Base-by-base conservation (phyloP, 1,140 invertebrate species). In the Tenebrio molitor region DNA sequence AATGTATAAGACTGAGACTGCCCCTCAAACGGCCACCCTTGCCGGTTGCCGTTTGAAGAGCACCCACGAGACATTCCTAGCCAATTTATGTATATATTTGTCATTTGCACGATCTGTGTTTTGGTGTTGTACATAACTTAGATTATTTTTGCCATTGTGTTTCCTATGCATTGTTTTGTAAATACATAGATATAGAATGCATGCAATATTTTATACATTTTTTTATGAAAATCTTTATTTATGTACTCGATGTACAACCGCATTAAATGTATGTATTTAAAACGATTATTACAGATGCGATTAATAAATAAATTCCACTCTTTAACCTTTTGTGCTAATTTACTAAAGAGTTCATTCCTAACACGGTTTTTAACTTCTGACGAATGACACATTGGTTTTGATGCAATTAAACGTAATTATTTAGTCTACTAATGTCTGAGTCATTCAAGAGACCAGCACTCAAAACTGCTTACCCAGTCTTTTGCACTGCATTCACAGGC, bases 1-100 rank as follows among this genome's bases (percentile, higher is more conserved):
- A 65, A 65, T 71, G 71, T 73, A 64, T 75, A 76, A 76, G 74
- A 76, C 74, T 76, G 74, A 74, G 12, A 3, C n/a, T 16, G 6
- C 23, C 0, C 3, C 15, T 58, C 50, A 17, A 34, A 50, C 17
- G n/a, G 44, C 17, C 17, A 23, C 17, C 17, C 16, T 10, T 10
- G n/a, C 17, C 6, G 17, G 17, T 17, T 19, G 17, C 5, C 25
- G 25, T 29, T 29, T 29, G 25, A 29, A 29, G 25, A 4, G 25
- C 21, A n/a, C n/a, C n/a, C n/a, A n/a, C 44, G 16, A 50, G 21
- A 19, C 7, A 14, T 41, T 2, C 36, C n/a, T 29, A n/a, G 19
- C 19, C 3, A 1, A 25, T 29, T 46, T 53, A n/a, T 53, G n/a
- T 53, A 21, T 53, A 58, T 58, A 39, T 65, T 39, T 65, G 2